Evolutionary conservation across 2,113 vertebrate genomes (phyloP).

Genomic region (Symphodus melops): DNA sequence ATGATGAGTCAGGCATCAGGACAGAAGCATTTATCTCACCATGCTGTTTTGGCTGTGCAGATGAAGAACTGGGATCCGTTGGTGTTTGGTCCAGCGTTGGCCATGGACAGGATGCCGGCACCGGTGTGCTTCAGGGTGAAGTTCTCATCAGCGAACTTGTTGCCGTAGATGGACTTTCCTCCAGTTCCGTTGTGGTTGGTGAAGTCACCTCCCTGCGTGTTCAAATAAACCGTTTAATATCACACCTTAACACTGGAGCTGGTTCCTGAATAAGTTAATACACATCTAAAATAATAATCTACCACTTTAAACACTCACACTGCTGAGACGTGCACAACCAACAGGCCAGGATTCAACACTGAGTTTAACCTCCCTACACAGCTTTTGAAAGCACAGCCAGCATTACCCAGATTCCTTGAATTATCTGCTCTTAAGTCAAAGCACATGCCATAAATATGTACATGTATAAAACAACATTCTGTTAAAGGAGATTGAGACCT

Average conservation of each 20-base stretch:
- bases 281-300: too few relatives aligned
- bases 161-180: conserved; percentile 95
- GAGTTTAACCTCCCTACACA: too few relatives aligned
- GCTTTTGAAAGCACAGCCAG: too few relatives aligned
- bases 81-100: conserved; percentile 94
- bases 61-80: conserved; percentile 99
- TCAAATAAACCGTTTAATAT: background rate
- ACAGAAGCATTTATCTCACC: conserved; percentile 80
- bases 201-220: conserved; percentile 92
- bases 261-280: background rate
- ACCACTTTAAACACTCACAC: too few relatives aligned
- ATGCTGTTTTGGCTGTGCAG: conserved; percentile 87
- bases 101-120: conserved; percentile 91
- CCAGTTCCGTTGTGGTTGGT: conserved; percentile 96
- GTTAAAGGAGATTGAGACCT: too few relatives aligned
- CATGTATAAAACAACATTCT: too few relatives aligned
- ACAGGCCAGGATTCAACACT: too few relatives aligned
- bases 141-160: conserved; percentile 95
- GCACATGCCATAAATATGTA: too few relatives aligned
- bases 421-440: too few relatives aligned
- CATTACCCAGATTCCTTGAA: too few relatives aligned
- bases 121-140: conserved; percentile 89
- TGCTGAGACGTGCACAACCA: too few relatives aligned
- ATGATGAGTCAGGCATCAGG: too few relatives aligned
- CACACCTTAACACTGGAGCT: background rate